phyloP scores from a whole-genome alignment of 2,797 vertebrate genomes.

The Coracias cyanogaster region DNA sequence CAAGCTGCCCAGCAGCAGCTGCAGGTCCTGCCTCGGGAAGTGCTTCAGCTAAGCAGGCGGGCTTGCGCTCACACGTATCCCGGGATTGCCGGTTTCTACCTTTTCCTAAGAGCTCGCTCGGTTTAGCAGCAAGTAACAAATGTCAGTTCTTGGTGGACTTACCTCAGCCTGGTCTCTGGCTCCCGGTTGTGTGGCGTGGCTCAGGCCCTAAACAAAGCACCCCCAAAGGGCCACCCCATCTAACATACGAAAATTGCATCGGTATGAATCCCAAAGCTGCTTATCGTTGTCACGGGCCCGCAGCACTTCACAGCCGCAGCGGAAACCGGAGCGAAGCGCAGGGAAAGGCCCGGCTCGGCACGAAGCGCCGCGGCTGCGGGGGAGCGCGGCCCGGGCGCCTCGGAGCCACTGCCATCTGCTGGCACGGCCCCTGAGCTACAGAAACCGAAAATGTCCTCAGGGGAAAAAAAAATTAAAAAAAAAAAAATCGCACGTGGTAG shows the following conservation, averaged over 20 bases:
- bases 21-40: background rate
- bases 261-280: background rate
- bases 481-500: background rate
- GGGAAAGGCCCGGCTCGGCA: background rate
- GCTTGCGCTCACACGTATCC: background rate
- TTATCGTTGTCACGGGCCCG: background rate
- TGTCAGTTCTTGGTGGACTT: background rate
- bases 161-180: rapidly evolving
- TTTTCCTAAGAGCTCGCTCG: background rate
- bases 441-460: background rate
- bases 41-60: rapidly evolving
- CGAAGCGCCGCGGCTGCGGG: background rate
- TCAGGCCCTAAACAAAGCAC: background rate
- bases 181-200: background rate
- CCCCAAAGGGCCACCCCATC: no score
- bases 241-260: background rate
- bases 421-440: background rate
- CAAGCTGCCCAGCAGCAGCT: rapidly evolving
- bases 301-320: background rate
- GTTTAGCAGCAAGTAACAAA: background rate
- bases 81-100: rapidly evolving
- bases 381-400: background rate
- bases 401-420: conserved; percentile 48
- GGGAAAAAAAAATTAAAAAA: background rate
- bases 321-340: no score